Percentiles rank a stretch among this genome's conserved stretches.
Evolutionary conservation across 2,888 invertebrate genomes (phyloP).

Genomic region (Euphydryas editha): DNA sequence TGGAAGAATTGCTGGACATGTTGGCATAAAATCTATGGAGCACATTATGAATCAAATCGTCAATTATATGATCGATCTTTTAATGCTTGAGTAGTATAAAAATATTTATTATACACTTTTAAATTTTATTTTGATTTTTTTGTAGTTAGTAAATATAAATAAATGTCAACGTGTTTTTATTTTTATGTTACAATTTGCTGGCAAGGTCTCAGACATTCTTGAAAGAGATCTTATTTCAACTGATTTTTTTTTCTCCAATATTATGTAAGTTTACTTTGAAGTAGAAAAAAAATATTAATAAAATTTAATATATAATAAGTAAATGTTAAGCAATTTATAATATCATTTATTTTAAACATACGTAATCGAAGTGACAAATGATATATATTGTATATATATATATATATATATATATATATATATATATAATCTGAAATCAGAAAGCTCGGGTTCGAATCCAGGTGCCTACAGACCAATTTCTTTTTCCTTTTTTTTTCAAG

Average conservation of each 20-base stretch:
- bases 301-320: too few relatives aligned
- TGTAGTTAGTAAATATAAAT: background rate
- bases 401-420: too few relatives aligned
- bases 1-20: conserved; percentile 72
- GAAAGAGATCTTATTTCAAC: background rate
- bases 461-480: too few relatives aligned
- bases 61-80: background rate
- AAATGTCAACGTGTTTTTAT: background rate
- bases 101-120: conserved; percentile 6
- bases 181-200: background rate
- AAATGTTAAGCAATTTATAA: too few relatives aligned
- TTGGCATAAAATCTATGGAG: conserved; percentile 62
- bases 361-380: too few relatives aligned
- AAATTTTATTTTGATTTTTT: background rate
- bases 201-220: background rate
- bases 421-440: too few relatives aligned
- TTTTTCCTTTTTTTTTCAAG: too few relatives aligned
- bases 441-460: too few relatives aligned
- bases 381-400: too few relatives aligned
- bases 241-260: background rate
- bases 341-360: too few relatives aligned
- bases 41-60: conserved; percentile 54
- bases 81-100: background rate
- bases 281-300: too few relatives aligned
- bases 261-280: too few relatives aligned